Evolutionary conservation across 2,113 vertebrate species (phyloP).

Genomic region (Phaethon lepturus): DNA sequence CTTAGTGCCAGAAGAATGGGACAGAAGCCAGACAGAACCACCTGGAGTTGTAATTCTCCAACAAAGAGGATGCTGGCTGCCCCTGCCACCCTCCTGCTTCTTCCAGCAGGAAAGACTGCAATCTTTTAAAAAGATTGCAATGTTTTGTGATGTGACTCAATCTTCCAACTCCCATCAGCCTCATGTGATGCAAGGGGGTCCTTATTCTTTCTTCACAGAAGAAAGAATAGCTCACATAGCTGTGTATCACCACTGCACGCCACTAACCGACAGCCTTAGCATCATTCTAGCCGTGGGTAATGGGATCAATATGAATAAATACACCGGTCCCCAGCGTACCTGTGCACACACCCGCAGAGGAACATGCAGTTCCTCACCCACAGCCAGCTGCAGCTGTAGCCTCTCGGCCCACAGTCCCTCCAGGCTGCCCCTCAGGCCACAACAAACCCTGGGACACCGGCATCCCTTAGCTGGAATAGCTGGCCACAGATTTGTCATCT

Average conservation of each 20-base stretch:
- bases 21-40: not conserved
- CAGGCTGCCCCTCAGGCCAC: not conserved
- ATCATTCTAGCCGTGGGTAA: not conserved
- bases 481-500: not conserved
- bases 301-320: not conserved
- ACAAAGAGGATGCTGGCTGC: not conserved
- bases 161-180: fast-evolving
- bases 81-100: not conserved
- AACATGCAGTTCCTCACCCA: not conserved
- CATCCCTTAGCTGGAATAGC: not conserved
- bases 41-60: not conserved
- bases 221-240: not conserved
- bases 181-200: not conserved
- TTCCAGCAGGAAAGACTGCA: not conserved
- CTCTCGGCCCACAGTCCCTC: not conserved
- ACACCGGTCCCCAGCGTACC: not conserved
- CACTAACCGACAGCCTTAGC: not conserved
- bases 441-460: not conserved
- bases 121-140: not conserved
- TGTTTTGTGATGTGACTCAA: not conserved
- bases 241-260: not conserved
- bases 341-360: not conserved
- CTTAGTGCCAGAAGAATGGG: not conserved
- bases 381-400: not conserved
- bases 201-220: not conserved